phyloP scores from a whole-genome alignment of 1,140 invertebrate species.

The Drosophila suzukii region DNA sequence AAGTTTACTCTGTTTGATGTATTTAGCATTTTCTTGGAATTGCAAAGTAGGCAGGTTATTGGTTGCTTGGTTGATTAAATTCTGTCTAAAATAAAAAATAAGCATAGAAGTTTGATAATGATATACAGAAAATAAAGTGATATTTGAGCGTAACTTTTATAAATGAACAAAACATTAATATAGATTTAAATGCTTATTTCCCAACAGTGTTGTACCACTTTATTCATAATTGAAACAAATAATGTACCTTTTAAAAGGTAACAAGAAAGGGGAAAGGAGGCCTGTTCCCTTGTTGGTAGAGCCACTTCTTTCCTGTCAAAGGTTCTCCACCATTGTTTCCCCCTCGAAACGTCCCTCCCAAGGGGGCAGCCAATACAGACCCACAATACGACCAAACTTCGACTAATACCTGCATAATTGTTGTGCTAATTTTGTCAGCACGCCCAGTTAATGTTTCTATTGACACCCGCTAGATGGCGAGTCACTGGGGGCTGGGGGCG shows the following conservation, averaged over 20 bases:
- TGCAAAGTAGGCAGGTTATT: background rate
- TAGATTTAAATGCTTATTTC: background rate
- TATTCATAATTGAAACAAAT: conserved; percentile 19
- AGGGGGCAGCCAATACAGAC: conserved; percentile 25
- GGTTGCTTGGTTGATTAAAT: background rate
- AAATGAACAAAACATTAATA: too few species aligned
- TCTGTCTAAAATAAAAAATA: background rate
- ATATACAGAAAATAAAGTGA: too few species aligned
- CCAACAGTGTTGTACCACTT: conserved; percentile 6
- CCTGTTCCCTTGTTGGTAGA: conserved; percentile 4
- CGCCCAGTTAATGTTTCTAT: conserved; percentile 81
- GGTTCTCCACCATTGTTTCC: background rate
- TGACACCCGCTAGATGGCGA: conserved; percentile 55
- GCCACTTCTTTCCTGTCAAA: conserved; percentile 12
- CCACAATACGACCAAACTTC: conserved; percentile 48
- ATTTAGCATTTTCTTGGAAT: background rate
- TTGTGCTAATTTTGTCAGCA: conserved; percentile 78
- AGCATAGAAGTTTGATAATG: too few species aligned
- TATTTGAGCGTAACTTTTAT: too few species aligned
- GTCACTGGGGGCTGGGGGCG: too few species aligned
- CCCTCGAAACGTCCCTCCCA: conserved; percentile 6
- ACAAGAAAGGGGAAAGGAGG: conserved; percentile 12
- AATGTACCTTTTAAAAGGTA: background rate
- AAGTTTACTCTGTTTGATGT: background rate
- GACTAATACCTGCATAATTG: conserved; percentile 79